phyloP scores from a whole-genome alignment of 1,140 invertebrate genomes.

The Drosophila nigromelanica region DNA sequence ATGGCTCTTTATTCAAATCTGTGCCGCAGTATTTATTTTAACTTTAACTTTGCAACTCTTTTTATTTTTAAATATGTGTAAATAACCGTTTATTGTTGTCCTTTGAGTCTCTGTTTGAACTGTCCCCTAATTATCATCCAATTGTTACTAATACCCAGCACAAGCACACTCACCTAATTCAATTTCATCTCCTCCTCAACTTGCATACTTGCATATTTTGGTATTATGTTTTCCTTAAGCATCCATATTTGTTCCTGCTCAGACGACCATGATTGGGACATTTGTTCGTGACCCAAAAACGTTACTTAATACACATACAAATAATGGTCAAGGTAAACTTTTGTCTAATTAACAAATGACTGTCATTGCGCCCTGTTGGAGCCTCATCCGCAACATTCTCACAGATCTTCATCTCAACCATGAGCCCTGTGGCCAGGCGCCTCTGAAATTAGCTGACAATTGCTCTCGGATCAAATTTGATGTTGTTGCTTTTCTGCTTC shows the following conservation, averaged over 20 bases:
- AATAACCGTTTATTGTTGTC: slow-evolving; percentile 3
- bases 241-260: not conserved
- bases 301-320: not conserved
- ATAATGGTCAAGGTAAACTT: not conserved
- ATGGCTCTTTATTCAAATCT: not conserved
- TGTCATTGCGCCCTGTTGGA: not conserved
- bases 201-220: not conserved
- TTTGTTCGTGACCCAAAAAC: slow-evolving; percentile 24
- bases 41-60: not conserved
- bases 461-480: slow-evolving; percentile 28
- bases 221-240: not conserved
- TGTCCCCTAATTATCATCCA: slow-evolving; percentile 10
- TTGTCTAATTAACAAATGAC: slow-evolving; percentile 7
- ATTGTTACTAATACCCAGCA: slow-evolving; percentile 34
- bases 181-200: not conserved
- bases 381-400: not conserved
- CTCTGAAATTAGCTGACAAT: slow-evolving; percentile 33
- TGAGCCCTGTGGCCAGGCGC: not conserved
- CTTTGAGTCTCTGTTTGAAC: slow-evolving; percentile 17
- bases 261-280: not conserved
- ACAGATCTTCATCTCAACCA: slow-evolving; percentile 4
- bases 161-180: slow-evolving; percentile 12
- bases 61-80: not conserved
- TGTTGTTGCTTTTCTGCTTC: slow-evolving; percentile 9
- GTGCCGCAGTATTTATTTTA: not conserved